Base-by-base conservation (phyloP, 37 sponge, comb jelly and placozoan species). In the Dysidea cf. avara region DNA sequence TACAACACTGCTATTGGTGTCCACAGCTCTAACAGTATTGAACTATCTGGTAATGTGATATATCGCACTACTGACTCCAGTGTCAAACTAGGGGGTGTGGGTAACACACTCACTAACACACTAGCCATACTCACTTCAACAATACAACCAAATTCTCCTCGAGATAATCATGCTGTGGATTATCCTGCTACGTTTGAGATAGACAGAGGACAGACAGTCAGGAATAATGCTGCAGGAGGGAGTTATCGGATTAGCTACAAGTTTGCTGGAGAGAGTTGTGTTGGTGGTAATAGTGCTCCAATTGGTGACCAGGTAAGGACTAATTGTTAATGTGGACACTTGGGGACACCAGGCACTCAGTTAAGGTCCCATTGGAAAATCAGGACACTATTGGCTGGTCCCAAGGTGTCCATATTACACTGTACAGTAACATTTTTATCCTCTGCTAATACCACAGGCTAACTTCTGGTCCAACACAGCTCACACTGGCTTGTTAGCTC, bases 131-230 rank as follows among this genome's bases (percentile, higher is more conserved):
- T 89, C 39, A 86, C 87, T 11, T 63, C 87, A 31, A 81, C 90
- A 6, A 69, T 93, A 2, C 86, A 82, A 51, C 90, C 85, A 11
- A 88, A 79, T 61, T 38, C 35, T 16, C 91, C 90, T 1, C 59
- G 14, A 18, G 94, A 93, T 54, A 85, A 88, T 18, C 94, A 93
- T 68, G 86, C 90, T 13, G 90, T 90, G 31, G 95, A 94, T 71
- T 94, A 82, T 38, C 90, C 95, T 24, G 95, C 95, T 37, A 81
- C 78, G 0, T 94, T 76, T 82, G 95, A 94, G 39, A 65, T 89
- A 3, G 81, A 86, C 73, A 76, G 71, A 21, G 68, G 68, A 4
- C 81, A 93, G 52, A 37, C 14, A 11, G 70, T 90, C 3, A 56
- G 72, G 1, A 39, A 71, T 40, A 94, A 94, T 79, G 83, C 81